Evolutionary conservation across 64 coral and sea anemone species (phyloP).

Genomic region (Actinia tenebrosa): DNA sequence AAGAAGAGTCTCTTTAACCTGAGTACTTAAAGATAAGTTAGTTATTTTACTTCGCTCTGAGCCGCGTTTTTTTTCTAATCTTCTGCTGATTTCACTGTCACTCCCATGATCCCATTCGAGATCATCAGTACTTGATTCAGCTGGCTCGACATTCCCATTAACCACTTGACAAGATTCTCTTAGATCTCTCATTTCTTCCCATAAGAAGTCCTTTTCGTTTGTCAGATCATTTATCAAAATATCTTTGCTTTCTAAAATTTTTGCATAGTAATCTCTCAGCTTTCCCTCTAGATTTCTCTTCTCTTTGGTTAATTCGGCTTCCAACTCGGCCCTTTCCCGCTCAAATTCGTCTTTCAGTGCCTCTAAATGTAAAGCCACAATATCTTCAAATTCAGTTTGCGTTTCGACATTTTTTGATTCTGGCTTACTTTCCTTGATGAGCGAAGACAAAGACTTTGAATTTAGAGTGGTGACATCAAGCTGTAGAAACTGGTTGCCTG

Average conservation of each 20-base stretch:
- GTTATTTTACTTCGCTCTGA: slow-evolving; percentile 3
- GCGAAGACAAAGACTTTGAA: background rate
- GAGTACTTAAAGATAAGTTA: background rate
- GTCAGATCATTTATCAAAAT: slow-evolving; percentile 41
- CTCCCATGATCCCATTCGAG: slow-evolving; percentile 20
- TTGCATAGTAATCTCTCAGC: slow-evolving; percentile 23
- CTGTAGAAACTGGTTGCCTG: background rate
- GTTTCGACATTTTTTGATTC: background rate
- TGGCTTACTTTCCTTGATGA: background rate
- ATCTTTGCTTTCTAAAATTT: slow-evolving; percentile 45
- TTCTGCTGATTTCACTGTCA: background rate
- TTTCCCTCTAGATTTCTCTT: slow-evolving; percentile 23
- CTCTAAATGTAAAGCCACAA: slow-evolving; percentile 9
- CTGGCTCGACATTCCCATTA: slow-evolving; percentile 11
- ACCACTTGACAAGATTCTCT: slow-evolving; percentile 45
- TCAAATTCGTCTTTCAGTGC: slow-evolving; percentile 27
- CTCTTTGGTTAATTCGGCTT: slow-evolving; percentile 29
- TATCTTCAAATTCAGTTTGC: slow-evolving; percentile 39
- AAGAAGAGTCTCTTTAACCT: slow-evolving; percentile 9
- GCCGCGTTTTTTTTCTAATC: background rate
- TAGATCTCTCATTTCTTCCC: slow-evolving; percentile 29
- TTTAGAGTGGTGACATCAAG: background rate
- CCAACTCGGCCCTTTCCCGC: slow-evolving; percentile 13
- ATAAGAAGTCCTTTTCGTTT: slow-evolving; percentile 47
- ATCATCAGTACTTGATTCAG: background rate